Conservation (phyloP, 2,113 vertebrate genomes). For the Ammodytes dubius region DNA sequence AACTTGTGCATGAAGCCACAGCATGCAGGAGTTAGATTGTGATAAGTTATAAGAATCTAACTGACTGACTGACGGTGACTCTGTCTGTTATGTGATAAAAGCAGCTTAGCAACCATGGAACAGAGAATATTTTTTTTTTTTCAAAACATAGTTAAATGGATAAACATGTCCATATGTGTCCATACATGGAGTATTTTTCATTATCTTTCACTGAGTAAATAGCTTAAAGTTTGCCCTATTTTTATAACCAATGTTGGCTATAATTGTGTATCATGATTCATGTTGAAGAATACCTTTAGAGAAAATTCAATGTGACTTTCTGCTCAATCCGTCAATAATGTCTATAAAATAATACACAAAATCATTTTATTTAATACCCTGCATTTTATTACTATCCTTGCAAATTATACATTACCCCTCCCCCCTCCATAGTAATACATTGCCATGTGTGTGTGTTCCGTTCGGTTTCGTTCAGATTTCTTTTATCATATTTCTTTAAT, state of each 20-base stretch:
- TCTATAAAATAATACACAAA: too few relatives aligned
- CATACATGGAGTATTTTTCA: neutral
- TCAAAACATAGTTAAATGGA: neutral
- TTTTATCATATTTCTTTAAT: too few relatives aligned
- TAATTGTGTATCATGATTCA: conserved; percentile 1
- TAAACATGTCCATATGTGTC: too few relatives aligned
- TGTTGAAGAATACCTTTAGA: conserved; percentile 10
- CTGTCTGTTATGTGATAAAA: conserved; percentile 44
- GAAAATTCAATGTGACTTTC: neutral
- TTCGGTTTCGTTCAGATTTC: too few relatives aligned
- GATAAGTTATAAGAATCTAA: conserved; percentile 61
- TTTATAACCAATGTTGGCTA: neutral
- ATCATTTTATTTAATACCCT: too few relatives aligned
- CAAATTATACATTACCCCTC: too few relatives aligned
- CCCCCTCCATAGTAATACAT: too few relatives aligned
- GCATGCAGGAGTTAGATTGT: conserved; percentile 46
- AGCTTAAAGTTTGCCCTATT: neutral
- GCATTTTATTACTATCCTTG: too few relatives aligned
- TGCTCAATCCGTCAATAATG: neutral
- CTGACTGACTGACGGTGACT: conserved; percentile 37
- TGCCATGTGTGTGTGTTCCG: too few relatives aligned
- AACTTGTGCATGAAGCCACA: conserved; percentile 31
- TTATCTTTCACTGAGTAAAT: neutral
- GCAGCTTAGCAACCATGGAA: neutral
- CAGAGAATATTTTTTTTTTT: neutral